phyloP scores from a whole-genome alignment of 2,888 invertebrate genomes.

The Drosophila subsilvestris region DNA sequence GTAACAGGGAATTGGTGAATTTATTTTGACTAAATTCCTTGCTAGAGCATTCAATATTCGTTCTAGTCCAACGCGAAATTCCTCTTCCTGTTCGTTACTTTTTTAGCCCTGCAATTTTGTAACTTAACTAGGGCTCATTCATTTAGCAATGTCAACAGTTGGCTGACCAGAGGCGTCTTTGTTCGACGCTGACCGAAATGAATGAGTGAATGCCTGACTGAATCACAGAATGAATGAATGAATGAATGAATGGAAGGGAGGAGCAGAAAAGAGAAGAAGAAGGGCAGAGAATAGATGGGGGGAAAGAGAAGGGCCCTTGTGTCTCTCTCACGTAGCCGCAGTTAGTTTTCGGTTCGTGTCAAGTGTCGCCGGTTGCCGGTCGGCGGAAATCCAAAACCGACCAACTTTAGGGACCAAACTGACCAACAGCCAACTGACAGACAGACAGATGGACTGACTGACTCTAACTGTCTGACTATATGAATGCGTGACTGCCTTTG shows the following conservation, averaged over 20 bases:
- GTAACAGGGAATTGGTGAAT: too few species aligned
- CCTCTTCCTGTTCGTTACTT: conserved; percentile 24
- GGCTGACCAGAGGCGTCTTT: conserved; percentile 71
- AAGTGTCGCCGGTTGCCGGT: conserved; percentile 63
- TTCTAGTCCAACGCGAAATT: not conserved
- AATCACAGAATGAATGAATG: conserved; percentile 36
- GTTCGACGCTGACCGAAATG: conserved; percentile 35
- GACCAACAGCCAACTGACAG: conserved; percentile 20
- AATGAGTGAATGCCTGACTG: conserved; percentile 42
- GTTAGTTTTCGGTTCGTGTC: conserved; percentile 68
- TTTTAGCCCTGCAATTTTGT: conserved; percentile 52
- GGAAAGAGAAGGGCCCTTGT: not conserved
- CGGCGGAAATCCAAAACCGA: conserved; percentile 65
- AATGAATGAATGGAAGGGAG: conserved; percentile 8
- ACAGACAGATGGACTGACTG: conserved; percentile 22
- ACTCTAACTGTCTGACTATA: conserved; percentile 21
- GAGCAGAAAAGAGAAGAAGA: not conserved
- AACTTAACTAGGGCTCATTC: conserved; percentile 65
- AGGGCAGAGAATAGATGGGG: not conserved
- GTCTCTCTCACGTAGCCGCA: conserved; percentile 50
- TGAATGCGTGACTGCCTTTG: conserved; percentile 7
- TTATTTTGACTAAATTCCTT: too few species aligned
- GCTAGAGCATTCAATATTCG: conserved; percentile 16
- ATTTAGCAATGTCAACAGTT: conserved; percentile 75
- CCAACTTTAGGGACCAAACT: conserved; percentile 22